Evolutionary conservation across 2,113 vertebrate species (phyloP), one percentile per base, ranked within the genome.

Genomic region (Helogale parvula): DNA sequence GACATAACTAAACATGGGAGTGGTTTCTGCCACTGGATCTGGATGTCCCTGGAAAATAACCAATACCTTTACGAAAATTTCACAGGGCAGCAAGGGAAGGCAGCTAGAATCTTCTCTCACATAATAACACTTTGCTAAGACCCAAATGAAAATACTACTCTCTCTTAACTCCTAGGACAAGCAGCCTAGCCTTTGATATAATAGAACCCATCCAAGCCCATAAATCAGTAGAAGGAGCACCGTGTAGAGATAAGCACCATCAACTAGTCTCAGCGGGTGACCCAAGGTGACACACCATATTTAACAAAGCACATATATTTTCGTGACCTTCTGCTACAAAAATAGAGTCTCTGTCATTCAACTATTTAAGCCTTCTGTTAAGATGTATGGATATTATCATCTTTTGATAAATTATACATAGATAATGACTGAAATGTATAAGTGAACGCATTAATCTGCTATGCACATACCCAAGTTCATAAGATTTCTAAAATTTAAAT

Each of bases 91-190:
- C 69, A 31, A 88, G 3, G 27, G 41, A 69, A 92, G 50, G 33
- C 27, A 57, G n/a, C 74, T 90, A 15, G 21, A 65, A 19, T 25
- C 38, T 83, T 71, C 23, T 33, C 33, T 77, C 66, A 68, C 19
- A 33, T 35, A 47, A 77, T 3, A 94, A 60, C 31, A 60, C 21
- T 66, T 63, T 60, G 77, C 7, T 54, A n/a, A 60, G 72, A 81
- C 10, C 52, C 23, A 91, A 85, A 66, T 85, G 68, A 85, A 97
- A 96, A 96, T 16, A 63, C 41, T 50, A n/a, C 54, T 47, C 77
- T 91, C 23, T 66, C 50, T 68, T 50, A 79, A 47, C 21, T 12
- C 81, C 29, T 45, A 71, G 23, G 29, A 88, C 27, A 77, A 19
- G 50, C 66, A 82, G 86, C 33, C 7, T 11, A 57, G 41, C 23